Conservation (phyloP, 1,140 invertebrate species). For the Eriosoma lanigerum region DNA sequence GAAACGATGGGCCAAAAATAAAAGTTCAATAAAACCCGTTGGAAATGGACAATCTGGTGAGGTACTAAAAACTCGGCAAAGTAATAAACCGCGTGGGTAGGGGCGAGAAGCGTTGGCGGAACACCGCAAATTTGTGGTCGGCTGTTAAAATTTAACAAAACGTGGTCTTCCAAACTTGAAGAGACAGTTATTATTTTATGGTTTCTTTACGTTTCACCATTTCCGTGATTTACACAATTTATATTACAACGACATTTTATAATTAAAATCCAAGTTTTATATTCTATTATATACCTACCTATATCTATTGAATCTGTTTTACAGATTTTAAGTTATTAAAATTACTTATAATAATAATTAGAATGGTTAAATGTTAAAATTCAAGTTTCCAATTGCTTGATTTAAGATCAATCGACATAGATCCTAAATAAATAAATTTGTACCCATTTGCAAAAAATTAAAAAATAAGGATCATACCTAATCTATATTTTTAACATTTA, state of each 20-base stretch:
- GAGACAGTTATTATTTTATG: constrained; percentile 47
- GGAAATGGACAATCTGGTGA: not conserved
- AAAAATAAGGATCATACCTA: too few relatives aligned
- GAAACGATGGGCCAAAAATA: not conserved
- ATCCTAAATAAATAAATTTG: too few relatives aligned
- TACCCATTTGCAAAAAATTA: too few relatives aligned
- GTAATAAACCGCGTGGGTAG: constrained; percentile 1
- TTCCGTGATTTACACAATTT: constrained; percentile 3
- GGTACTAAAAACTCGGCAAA: constrained; percentile 16
- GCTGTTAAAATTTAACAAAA: constrained; percentile 27
- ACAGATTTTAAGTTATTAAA: too few relatives aligned
- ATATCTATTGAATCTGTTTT: too few relatives aligned
- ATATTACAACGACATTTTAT: not conserved
- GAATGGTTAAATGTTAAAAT: too few relatives aligned
- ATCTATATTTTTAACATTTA: too few relatives aligned
- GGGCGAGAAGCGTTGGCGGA: not conserved
- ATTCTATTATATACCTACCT: too few relatives aligned
- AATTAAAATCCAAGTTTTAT: constrained; percentile 24
- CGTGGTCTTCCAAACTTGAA: constrained; percentile 30
- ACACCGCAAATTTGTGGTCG: constrained; percentile 35
- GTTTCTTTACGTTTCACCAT: not conserved
- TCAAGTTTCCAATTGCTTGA: too few relatives aligned
- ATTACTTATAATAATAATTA: too few relatives aligned
- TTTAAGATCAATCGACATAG: too few relatives aligned
- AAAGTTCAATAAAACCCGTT: constrained; percentile 33